These are phyloP conservation scores for Drosophila repleta DNA, from an alignment of 1,140 invertebrate genomes.

Conservation along the genomic window DNA sequence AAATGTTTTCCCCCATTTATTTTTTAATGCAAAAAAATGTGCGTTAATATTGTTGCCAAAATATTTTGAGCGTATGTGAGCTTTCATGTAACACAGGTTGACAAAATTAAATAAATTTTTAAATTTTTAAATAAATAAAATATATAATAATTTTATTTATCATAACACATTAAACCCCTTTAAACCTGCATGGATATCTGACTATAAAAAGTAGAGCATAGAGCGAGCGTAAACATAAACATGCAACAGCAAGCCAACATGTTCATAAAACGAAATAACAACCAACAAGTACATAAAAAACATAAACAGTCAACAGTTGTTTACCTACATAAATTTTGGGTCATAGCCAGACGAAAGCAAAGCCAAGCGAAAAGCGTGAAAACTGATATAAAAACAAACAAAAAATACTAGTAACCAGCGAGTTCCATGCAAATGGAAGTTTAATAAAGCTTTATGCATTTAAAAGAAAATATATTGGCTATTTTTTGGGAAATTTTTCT, in stretches of 20 bases:
- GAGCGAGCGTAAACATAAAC: background rate
- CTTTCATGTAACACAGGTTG: background rate
- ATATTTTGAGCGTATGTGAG: background rate
- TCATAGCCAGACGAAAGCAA: background rate
- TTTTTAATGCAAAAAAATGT: conserved; percentile 6
- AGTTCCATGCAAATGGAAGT: background rate
- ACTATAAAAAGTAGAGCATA: background rate
- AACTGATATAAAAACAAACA: conserved; percentile 7
- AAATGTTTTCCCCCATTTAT: conserved; percentile 11
- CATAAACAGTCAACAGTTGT: conserved; percentile 1
- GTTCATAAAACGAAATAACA: conserved; percentile 2
- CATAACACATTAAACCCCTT: background rate
- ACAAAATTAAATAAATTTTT: background rate
- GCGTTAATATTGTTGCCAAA: background rate
- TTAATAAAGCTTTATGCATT: background rate
- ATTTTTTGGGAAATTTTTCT: background rate
- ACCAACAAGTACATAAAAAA: background rate
- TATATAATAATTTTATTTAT: background rate
- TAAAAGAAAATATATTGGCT: background rate
- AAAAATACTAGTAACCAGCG: background rate
- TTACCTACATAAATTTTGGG: conserved; percentile 12
- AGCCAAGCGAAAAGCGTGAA: conserved; percentile 1
- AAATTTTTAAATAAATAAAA: background rate
- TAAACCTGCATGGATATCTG: background rate
- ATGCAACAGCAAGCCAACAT: background rate